Conservation (phyloP, 1,140 invertebrate species). For the Listronotus bonariensis region DNA sequence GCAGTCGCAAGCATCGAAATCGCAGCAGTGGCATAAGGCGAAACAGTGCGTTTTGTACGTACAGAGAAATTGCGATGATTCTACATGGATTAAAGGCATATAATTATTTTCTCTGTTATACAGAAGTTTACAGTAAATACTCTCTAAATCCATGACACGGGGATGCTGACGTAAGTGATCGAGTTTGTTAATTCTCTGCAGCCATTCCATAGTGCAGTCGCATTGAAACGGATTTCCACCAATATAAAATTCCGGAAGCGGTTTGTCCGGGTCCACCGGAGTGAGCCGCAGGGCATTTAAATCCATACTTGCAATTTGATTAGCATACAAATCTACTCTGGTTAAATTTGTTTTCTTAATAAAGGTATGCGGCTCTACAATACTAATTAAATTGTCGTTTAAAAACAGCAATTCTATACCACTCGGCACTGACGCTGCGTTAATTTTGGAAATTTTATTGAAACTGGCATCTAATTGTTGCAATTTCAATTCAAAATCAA, state of each 20-base stretch:
- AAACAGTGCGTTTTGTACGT: constrained; percentile 92
- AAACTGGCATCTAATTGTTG: constrained; percentile 82
- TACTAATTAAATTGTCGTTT: constrained; percentile 80
- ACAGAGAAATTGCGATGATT: constrained; percentile 88
- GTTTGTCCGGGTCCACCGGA: constrained; percentile 68
- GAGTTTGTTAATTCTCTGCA: constrained; percentile 81
- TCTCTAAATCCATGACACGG: constrained; percentile 86
- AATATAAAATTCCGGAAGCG: constrained; percentile 83
- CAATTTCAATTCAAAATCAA: constrained; percentile 70
- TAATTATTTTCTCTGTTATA: constrained; percentile 82
- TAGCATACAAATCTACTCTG: constrained; percentile 82
- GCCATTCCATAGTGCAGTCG: constrained; percentile 87
- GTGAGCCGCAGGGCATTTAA: constrained; percentile 76
- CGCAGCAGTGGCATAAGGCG: constrained; percentile 87
- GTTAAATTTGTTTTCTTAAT: constrained; percentile 81
- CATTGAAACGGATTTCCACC: constrained; percentile 87
- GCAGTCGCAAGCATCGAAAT: constrained; percentile 94
- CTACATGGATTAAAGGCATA: constrained; percentile 80
- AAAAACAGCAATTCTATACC: constrained; percentile 79
- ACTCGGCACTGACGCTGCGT: constrained; percentile 72
- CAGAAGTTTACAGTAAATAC: constrained; percentile 86
- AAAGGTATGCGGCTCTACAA: constrained; percentile 81
- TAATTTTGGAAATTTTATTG: constrained; percentile 77
- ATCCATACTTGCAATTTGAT: constrained; percentile 81
- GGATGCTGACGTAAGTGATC: constrained; percentile 79